Evolutionary conservation across 1,140 invertebrate species (phyloP).

Genomic region (Penaeus vannamei): DNA sequence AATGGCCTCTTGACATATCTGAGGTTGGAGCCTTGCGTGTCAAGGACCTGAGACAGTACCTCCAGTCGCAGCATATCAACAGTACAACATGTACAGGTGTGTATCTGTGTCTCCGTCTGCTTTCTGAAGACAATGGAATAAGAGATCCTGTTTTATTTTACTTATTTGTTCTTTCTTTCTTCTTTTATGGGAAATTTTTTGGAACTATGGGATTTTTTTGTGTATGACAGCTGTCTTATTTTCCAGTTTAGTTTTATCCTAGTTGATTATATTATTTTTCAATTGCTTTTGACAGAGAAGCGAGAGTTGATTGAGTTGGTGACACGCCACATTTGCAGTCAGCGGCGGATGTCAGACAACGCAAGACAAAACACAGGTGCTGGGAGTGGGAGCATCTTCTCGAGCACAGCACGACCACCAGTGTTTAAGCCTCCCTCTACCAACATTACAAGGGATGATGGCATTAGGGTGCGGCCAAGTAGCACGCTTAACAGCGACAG

Average conservation of each 20-base stretch:
- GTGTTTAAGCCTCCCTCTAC: background rate
- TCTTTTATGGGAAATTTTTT: no score
- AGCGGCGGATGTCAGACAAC: background rate
- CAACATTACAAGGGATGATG: slow-evolving; percentile 26
- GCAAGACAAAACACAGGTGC: background rate
- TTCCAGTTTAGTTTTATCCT: background rate
- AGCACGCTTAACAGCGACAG: slow-evolving; percentile 5
- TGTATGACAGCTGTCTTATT: background rate
- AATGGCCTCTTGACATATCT: slow-evolving; percentile 50
- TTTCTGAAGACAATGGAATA: background rate
- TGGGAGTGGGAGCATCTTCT: background rate
- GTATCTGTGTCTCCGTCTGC: background rate
- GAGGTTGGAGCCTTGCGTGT: slow-evolving; percentile 46
- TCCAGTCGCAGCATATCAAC: slow-evolving; percentile 48
- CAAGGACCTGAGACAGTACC: slow-evolving; percentile 48
- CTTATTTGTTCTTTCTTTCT: no score
- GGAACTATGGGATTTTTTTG: background rate
- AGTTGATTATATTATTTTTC: background rate
- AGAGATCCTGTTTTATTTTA: background rate
- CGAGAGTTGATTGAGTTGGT: slow-evolving; percentile 51
- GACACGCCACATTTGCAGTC: slow-evolving; percentile 40
- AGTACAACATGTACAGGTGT: slow-evolving; percentile 52
- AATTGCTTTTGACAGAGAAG: slow-evolving; percentile 21
- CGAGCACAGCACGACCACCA: background rate
- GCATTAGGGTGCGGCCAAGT: slow-evolving; percentile 44